Evolutionary conservation across 2,888 invertebrate species (phyloP), one percentile per base, ranked within the genome.

Genomic region (Morinoia aosen): DNA sequence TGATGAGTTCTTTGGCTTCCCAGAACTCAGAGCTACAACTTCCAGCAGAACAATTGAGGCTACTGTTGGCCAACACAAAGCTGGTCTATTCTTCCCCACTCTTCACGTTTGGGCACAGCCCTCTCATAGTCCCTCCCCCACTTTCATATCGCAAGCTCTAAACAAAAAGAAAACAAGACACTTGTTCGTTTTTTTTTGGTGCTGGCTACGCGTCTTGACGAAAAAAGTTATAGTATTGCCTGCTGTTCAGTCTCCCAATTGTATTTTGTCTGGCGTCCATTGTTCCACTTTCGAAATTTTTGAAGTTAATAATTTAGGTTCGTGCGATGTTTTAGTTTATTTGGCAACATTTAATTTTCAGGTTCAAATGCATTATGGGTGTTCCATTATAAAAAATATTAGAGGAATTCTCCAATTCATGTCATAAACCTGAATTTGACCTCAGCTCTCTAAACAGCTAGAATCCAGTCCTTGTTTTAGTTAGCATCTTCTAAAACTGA

Each of bases 1-100:
- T 90, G 90, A 90, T 90, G 90, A 90, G 90, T 90, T 90, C 90
- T 90, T 90, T 90, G 90, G 90, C 90, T 90, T 48, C 90, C 90
- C 48, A 48, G 90, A 90, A 90, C 90, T 40, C 25, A 90, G 48
- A 39, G 39, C 90, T 11, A 90, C 90, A 39, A 90, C 90, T 90
- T 39, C 19, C 90, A 40, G 40, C 90, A 40, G 8, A 39, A 90
- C 90, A 90, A 90, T 90, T 90, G 90, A 90, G 40, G 90, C 12
- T 48, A 90, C 90, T 76, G 76, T 76, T 33, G 76, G 76, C 76
- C 19, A 76, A 33, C 76, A 76, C 19, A 76, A 76, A 76, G 76
- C 76, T 76, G 25, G 76, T 8, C 76, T 76, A 10, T 76, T 76
- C 76, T 76, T 25, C 76, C 33, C 76, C 76, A 76, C 76, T 76